Evolutionary conservation across 2,888 invertebrate species (phyloP).

Genomic region (Nemapogon koenigi): DNA sequence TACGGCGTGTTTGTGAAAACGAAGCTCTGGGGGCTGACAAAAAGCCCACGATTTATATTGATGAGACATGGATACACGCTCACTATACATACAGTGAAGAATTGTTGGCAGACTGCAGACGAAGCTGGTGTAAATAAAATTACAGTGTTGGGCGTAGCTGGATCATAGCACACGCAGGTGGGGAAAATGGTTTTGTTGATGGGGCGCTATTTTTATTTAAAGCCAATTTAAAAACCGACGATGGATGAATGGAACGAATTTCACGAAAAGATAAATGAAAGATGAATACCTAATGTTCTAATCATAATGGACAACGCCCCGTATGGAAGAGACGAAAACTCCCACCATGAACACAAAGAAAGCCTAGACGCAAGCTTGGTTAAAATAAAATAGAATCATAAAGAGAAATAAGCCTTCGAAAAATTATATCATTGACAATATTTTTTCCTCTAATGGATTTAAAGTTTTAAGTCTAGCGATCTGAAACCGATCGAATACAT

Average conservation of each 20-base stretch:
- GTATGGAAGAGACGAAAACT: conserved; percentile 7
- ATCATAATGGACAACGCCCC: conserved; percentile 13
- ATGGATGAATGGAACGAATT: conserved; percentile 15
- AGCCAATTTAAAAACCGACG: conserved; percentile 12
- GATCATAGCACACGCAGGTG: conserved; percentile 10
- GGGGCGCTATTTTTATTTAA: conserved; percentile 7
- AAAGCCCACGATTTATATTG: conserved; percentile 12
- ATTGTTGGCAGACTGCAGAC: conserved; percentile 15
- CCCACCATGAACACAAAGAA: conserved; percentile 17
- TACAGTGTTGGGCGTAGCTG: too few species aligned
- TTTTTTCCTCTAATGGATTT: conserved; percentile 21
- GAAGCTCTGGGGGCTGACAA: conserved; percentile 13
- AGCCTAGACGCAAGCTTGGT: conserved; percentile 18
- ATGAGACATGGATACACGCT: conserved; percentile 19
- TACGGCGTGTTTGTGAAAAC: conserved; percentile 10
- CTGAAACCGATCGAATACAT: conserved; percentile 25
- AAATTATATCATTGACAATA: conserved; percentile 23
- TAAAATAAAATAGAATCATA: conserved; percentile 18
- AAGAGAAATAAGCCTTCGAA: conserved; percentile 16
- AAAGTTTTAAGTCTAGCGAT: conserved; percentile 24
- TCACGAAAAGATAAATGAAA: conserved; percentile 14
- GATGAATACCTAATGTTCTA: conserved; percentile 12
- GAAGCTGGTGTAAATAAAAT: conserved; percentile 14
- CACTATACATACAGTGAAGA: conserved; percentile 17
- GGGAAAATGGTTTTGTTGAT: conserved; percentile 16